phyloP scores from a whole-genome alignment of 2,113 vertebrate genomes.

The Philantomba maxwellii region DNA sequence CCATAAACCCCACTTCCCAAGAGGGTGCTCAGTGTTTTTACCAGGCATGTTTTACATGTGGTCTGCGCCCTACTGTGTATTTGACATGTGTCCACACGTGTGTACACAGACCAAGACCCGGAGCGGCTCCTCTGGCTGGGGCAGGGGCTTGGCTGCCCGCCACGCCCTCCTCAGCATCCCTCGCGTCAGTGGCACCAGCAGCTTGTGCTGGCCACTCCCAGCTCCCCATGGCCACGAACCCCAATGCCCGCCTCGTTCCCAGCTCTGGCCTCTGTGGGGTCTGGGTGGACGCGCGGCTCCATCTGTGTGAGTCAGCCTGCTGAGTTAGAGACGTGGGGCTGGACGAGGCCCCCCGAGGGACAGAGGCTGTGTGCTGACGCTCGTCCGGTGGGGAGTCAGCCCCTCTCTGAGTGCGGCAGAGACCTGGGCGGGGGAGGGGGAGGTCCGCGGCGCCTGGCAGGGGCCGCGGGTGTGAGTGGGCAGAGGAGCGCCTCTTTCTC shows the following conservation, averaged over 20 bases:
- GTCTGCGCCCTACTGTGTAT: background rate
- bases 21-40: background rate
- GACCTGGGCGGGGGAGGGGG: background rate
- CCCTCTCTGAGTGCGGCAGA: background rate
- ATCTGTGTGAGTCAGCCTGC: background rate
- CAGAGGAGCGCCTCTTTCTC: too few species aligned
- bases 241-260: background rate
- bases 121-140: background rate
- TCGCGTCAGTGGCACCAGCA: background rate
- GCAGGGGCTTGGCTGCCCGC: background rate
- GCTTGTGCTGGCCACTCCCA: background rate
- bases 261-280: background rate
- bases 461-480: fast-evolving
- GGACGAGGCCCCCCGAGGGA: background rate
- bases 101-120: background rate
- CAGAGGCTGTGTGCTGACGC: background rate
- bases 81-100: background rate
- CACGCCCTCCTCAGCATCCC: background rate
- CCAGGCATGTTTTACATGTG: background rate
- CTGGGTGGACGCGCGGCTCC: background rate
- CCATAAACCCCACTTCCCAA: background rate
- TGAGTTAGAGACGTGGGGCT: background rate
- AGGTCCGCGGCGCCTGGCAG: background rate
- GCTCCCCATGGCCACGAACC: background rate
- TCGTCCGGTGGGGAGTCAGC: background rate